phyloP scores from a whole-genome alignment of 1,140 invertebrate species.

The Danaus plexippus region DNA sequence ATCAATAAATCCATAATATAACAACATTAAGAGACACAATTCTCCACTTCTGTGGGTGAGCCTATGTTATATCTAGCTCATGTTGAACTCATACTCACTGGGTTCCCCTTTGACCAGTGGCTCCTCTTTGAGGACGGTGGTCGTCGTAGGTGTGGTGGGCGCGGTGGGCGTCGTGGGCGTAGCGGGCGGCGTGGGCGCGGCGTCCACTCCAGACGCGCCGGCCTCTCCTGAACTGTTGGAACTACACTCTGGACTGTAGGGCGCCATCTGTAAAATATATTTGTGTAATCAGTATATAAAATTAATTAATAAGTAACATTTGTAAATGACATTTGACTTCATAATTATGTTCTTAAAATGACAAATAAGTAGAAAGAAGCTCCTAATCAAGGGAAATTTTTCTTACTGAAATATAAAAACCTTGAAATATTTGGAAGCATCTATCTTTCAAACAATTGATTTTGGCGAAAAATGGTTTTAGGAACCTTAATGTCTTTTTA shows the following conservation, averaged over 20 bases:
- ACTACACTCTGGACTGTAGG: conserved; percentile 68
- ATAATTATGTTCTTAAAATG: too few relatives aligned
- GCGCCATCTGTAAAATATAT: conserved; percentile 48
- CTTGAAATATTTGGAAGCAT: too few relatives aligned
- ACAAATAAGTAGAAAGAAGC: too few relatives aligned
- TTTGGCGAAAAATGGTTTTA: too few relatives aligned
- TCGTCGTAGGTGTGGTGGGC: conserved; percentile 28
- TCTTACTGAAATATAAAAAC: too few relatives aligned
- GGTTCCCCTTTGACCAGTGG: conserved; percentile 30
- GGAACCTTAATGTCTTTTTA: too few relatives aligned
- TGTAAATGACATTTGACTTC: too few relatives aligned
- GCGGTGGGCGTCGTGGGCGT: conserved; percentile 45
- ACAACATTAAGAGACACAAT: too few relatives aligned
- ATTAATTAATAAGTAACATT: not conserved
- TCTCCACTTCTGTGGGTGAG: too few relatives aligned
- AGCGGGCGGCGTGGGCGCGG: conserved; percentile 45
- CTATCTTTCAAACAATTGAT: too few relatives aligned
- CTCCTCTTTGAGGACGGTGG: conserved; percentile 34
- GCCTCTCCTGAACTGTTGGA: conserved; percentile 65
- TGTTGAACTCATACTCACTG: conserved; percentile 22
- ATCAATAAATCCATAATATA: conserved; percentile 5
- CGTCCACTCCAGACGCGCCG: conserved; percentile 26
- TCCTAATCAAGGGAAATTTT: too few relatives aligned
- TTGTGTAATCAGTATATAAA: not conserved
- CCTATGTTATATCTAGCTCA: too few relatives aligned